A percentile compares a stretch with the other conserved stretches of the same genome.
phyloP scores from a whole-genome alignment of 1,140 invertebrate genomes.

The Drosophila sp. region DNA sequence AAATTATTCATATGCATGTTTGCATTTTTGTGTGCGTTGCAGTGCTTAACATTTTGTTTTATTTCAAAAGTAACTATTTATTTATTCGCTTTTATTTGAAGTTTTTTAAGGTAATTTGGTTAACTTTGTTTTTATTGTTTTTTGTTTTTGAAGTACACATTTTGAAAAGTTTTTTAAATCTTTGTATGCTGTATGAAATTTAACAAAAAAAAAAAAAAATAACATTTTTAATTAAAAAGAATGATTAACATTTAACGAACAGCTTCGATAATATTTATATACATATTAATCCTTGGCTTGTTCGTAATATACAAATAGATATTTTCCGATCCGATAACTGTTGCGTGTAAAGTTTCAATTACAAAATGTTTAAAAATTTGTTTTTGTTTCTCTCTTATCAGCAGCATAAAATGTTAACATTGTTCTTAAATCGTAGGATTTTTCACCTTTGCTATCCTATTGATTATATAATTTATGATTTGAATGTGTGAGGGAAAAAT shows the following conservation, averaged over 20 bases:
- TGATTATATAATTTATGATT: conserved; percentile 33
- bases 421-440: conserved; percentile 72
- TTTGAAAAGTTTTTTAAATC: background rate
- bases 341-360: conserved; percentile 47
- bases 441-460: conserved; percentile 68
- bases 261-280: conserved; percentile 12
- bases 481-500: background rate
- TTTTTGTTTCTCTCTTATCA: conserved; percentile 35
- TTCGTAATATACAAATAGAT: conserved; percentile 18
- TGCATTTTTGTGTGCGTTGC: conserved; percentile 11
- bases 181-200: background rate
- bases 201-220: conserved; percentile 21
- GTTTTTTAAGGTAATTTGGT: conserved; percentile 32
- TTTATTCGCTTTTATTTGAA: conserved; percentile 2
- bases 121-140: conserved; percentile 30
- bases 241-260: conserved; percentile 15
- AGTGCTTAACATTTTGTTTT: conserved; percentile 32
- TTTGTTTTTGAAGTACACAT: background rate
- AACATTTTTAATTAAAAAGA: background rate
- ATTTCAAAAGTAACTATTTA: conserved; percentile 33
- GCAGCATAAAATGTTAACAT: conserved; percentile 77
- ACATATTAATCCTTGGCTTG: conserved; percentile 2
- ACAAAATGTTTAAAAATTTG: conserved; percentile 57
- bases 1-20: conserved; percentile 14
- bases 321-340: conserved; percentile 27